Evolutionary conservation across 2,797 vertebrate genomes (phyloP).

Genomic region (Sebastes hubbsi): DNA sequence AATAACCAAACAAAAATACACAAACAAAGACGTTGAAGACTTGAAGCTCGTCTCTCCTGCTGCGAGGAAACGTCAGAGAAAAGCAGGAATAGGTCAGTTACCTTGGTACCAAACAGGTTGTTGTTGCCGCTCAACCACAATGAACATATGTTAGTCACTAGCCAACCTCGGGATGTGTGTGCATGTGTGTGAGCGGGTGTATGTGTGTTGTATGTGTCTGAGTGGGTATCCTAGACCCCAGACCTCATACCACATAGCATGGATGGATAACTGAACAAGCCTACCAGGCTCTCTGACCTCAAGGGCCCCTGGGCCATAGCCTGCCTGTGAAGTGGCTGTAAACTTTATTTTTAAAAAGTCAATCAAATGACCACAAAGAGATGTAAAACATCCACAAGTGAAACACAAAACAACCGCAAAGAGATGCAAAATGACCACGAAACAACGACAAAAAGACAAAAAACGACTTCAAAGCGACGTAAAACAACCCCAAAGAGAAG

Average conservation of each 20-base stretch:
- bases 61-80: background rate
- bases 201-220: conserved; percentile 1
- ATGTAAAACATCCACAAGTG: background rate
- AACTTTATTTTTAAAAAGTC: background rate
- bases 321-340: background rate
- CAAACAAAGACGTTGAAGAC: conserved; percentile 30
- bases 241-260: background rate
- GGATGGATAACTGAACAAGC: background rate
- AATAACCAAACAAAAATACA: background rate
- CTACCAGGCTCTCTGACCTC: background rate
- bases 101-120: conserved; percentile 61
- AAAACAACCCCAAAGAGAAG: background rate
- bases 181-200: background rate
- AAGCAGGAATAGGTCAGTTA: conserved; percentile 13
- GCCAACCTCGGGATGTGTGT: conserved; percentile 42
- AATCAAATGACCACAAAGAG: background rate
- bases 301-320: background rate
- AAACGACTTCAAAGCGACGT: background rate
- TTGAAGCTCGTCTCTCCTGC: background rate
- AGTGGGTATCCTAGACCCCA: background rate
- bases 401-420: background rate
- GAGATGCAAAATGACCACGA: background rate
- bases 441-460: background rate
- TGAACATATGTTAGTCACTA: conserved; percentile 30
- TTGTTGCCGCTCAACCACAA: conserved; percentile 47